Base-by-base conservation (phyloP, 2,797 vertebrate species). In the Phataginus tetradactyla region DNA sequence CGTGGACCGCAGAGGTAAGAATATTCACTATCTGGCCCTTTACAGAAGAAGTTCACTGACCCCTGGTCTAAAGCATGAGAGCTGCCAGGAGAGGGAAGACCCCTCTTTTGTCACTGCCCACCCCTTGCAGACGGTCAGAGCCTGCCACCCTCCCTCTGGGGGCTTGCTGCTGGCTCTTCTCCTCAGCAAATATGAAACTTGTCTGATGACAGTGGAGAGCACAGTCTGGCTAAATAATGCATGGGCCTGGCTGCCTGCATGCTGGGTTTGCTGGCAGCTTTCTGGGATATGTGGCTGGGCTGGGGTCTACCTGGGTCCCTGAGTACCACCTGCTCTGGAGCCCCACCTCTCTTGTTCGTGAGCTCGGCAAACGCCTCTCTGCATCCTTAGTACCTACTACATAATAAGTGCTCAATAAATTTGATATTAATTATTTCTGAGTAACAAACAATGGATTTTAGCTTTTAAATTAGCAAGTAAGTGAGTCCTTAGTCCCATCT, bases 231-330 rank as follows among this genome's bases (percentile, higher is more conserved):
- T 75, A 61, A 78, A 74, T n/a, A 78, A 63, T 21, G 8, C 45
- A 49, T 27, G 0, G 0, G 37, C 7, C 0, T 0, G 4, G 17
- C 64, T 1, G 21, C 11, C 29, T 84, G 78, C 72, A 32, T 69
- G 64, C 59, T 66, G 18, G 0, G 69, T 15, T 66, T 75, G 25
- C 91, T 57, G 3, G 12, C 17, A 5, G 79, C 5, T 39, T 17
- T 34, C 55, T 20, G 71, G 49, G 57, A 15, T 6, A 0, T 21
- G 15, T 4, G 21, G 69, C 53, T 3, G 3, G 32, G 29, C 59
- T 51, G 27, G 45, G 8, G 53, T 53, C 55, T 0, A 27, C 17
- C 51, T 2, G 1, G 6, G 29, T 12, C 66, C 77, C 37, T 2
- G 2, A 15, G 21, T 2, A 0, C 45, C 20, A 10, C 7, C 21